Base-by-base conservation (phyloP, 2,888 invertebrate species). In the Boloria selene region DNA sequence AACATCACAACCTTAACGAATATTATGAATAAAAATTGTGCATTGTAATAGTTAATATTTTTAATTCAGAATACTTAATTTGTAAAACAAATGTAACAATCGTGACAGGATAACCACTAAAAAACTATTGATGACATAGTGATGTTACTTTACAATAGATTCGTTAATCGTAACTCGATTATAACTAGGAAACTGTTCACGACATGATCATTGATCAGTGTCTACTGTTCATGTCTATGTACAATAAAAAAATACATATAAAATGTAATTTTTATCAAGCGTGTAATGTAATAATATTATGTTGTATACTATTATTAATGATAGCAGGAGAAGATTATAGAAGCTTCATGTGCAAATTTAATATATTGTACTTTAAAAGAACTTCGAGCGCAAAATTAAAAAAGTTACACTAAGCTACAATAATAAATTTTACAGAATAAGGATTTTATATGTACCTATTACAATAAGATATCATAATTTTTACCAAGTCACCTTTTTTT, bases 1-100 rank as follows among this genome's bases (percentile, higher is more conserved):
- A 82, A 82, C 88, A 88, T 91, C 87, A 90, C 90, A 90, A 89
- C 85, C 81, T 74, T 68, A 72, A 74, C 69, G 71, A n/a, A 69
- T 67, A 70, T 65, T 50, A 49, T 61, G 59, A 60, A 63, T 62
- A 61, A 47, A 56, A 52, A 61, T 64, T 61, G 56, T 65, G 56
- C 58, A 70, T 53, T 60, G 58, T 58, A 59, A 70, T 66, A 49
- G 22, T 47, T 26, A 55, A 47, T 52, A 60, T 56, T 18, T 55
- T 70, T 66, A 56, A 45, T 56, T 44, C n/a, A 16, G 13, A 26
- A 26, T 45, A 31, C 13, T 45, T 22, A 47, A 63, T n/a, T 47
- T n/a, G 13, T 52, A 63, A 65, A 55, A 66, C 62, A 65, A 68
- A 58, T 49, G 47, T 56, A n/a, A 26, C n/a, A 50, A 60, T 53